Evolutionary conservation across 2,113 vertebrate species (phyloP).

Genomic region (Prochilodus magdalenae): DNA sequence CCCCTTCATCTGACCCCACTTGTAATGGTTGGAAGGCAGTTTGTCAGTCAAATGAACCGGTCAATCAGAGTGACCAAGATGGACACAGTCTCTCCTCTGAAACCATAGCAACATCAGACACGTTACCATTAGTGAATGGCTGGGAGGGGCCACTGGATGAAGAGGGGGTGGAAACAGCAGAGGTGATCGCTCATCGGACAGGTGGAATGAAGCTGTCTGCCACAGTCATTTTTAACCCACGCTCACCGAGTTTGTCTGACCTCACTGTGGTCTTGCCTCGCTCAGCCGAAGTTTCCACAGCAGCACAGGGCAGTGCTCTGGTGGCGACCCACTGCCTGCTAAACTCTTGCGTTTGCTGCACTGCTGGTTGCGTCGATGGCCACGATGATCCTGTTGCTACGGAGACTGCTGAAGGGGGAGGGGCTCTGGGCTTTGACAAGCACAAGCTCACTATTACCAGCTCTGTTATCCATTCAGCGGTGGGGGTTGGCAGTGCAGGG

Average conservation of each 20-base stretch:
- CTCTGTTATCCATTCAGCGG: slow-evolving; percentile 77
- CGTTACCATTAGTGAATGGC: slow-evolving; percentile 81
- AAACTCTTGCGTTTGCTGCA: slow-evolving; percentile 94
- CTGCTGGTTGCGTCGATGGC: slow-evolving; percentile 84
- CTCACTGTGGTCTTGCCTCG: slow-evolving; percentile 71
- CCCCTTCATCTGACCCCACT: slow-evolving; percentile 49
- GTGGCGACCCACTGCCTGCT: slow-evolving; percentile 89
- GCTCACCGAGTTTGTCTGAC: slow-evolving; percentile 81
- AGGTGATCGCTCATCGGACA: slow-evolving; percentile 92
- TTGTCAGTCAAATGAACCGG: slow-evolving; percentile 61
- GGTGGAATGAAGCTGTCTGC: slow-evolving; percentile 98
- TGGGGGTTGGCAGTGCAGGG: slow-evolving; percentile 65
- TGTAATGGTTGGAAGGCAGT: slow-evolving; percentile 71
- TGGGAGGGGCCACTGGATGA: slow-evolving; percentile 83
- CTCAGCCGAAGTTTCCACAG: slow-evolving; percentile 61
- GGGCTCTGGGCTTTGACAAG: slow-evolving; percentile 68
- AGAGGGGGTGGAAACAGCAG: slow-evolving; percentile 79
- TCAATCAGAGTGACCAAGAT: slow-evolving; percentile 68
- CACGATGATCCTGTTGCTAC: slow-evolving; percentile 76
- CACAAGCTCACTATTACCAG: slow-evolving; percentile 71
- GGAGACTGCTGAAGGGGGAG: slow-evolving; percentile 63
- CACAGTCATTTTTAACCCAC: slow-evolving; percentile 97
- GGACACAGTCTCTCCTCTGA: slow-evolving; percentile 63
- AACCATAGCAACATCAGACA: slow-evolving; percentile 62
- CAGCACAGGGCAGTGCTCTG: slow-evolving; percentile 77